Percentiles rank a stretch among this genome's conserved stretches.
phyloP scores from a whole-genome alignment of 2,797 vertebrate genomes.

The Myiothlypis coronata region DNA sequence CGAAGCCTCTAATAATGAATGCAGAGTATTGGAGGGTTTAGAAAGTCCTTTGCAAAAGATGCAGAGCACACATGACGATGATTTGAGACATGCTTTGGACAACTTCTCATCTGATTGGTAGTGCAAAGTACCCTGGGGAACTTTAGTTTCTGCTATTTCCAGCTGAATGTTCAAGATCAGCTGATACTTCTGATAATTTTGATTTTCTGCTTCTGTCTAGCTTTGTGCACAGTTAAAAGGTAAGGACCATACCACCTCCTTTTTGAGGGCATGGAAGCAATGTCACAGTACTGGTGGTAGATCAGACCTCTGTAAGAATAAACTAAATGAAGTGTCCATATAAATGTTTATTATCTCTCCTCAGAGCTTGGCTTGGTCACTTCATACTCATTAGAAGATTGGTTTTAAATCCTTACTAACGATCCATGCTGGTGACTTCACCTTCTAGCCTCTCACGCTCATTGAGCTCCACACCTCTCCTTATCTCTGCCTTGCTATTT shows the following conservation, averaged over 20 bases:
- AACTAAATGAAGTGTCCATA: not conserved
- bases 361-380: not conserved
- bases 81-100: not conserved
- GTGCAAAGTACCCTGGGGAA: not conserved
- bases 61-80: rapidly evolving
- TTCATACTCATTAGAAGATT: not conserved
- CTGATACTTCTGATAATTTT: not conserved
- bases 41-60: not conserved
- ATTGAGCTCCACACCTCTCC: not conserved
- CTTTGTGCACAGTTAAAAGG: not conserved
- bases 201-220: not conserved
- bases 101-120: not conserved
- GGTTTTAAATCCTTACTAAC: not conserved
- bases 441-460: not conserved
- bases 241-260: not conserved
- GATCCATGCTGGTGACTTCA: not conserved
- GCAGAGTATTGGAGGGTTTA: not conserved
- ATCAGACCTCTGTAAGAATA: not conserved
- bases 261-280: not conserved
- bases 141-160: not conserved
- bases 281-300: not conserved
- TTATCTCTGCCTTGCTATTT: not conserved
- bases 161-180: not conserved
- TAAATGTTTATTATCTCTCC: not conserved
- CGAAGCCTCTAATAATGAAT: not conserved